Percentiles rank a stretch among this genome's conserved stretches.
These are phyloP conservation scores for Apamea monoglypha DNA, from an alignment of 2,888 invertebrate species.

Conservation along the genomic window DNA sequence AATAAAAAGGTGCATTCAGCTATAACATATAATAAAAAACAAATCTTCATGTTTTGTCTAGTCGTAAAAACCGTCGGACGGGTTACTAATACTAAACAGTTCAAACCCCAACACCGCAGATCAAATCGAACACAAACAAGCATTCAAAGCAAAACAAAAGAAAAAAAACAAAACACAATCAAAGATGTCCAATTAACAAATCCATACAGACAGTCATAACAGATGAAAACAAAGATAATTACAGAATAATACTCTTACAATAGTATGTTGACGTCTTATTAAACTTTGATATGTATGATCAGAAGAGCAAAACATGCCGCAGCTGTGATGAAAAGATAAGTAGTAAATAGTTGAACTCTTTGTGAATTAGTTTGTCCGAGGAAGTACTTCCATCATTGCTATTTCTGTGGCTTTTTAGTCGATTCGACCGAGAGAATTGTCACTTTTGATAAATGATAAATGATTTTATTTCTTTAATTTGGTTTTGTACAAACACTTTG, in stretches of 20 bases:
- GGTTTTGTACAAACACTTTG: too few relatives aligned
- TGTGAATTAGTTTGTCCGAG: too few relatives aligned
- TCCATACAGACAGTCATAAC: conserved; percentile 40
- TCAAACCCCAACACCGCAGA: neutral
- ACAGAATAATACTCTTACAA: conserved; percentile 48
- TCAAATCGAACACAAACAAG: conserved; percentile 4
- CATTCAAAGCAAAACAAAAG: conserved; percentile 19
- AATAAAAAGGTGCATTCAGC: too few relatives aligned
- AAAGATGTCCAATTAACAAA: conserved; percentile 63
- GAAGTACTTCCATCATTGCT: too few relatives aligned
- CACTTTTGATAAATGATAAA: too few relatives aligned
- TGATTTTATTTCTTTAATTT: too few relatives aligned
- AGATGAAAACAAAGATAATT: conserved; percentile 56
- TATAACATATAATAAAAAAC: neutral
- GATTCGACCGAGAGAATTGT: too few relatives aligned
- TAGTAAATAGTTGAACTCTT: too few relatives aligned
- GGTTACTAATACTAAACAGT: neutral
- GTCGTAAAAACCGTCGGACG: neutral
- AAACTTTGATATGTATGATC: conserved; percentile 56
- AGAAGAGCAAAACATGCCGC: neutral
- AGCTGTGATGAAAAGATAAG: conserved; percentile 10
- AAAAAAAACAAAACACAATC: conserved; percentile 58
- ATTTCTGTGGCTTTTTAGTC: too few relatives aligned
- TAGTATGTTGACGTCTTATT: conserved; percentile 65
- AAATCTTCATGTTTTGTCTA: neutral